These are phyloP conservation scores for Huso huso DNA, from an alignment of 2,797 vertebrate species.

Conservation along the genomic window DNA sequence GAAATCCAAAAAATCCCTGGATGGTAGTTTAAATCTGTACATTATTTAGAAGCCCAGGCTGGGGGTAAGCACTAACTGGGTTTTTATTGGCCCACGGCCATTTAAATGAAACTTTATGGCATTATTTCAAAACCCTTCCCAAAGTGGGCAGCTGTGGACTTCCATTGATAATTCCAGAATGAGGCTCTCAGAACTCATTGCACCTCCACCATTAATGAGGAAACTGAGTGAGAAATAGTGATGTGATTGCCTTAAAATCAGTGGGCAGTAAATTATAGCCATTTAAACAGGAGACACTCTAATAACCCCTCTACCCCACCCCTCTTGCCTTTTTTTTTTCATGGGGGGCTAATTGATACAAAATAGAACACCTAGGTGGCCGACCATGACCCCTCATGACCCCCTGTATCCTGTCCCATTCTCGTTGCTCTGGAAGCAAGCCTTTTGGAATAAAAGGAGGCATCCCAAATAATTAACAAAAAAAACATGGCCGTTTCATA, in stretches of 20 bases:
- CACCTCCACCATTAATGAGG: conserved; percentile 48
- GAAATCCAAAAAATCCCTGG: too few relatives aligned
- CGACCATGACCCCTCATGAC: conserved; percentile 76
- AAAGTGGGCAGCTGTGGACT: too few relatives aligned
- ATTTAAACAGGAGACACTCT: conserved; percentile 36
- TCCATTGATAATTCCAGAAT: too few relatives aligned
- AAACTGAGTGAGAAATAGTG: conserved; percentile 53
- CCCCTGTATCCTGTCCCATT: conserved; percentile 90
- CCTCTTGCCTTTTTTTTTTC: conserved; percentile 66
- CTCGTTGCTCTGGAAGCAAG: conserved; percentile 61
- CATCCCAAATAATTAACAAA: conserved; percentile 94
- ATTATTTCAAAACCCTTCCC: neutral
- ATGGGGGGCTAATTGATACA: conserved; percentile 30
- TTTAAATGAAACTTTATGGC: too few relatives aligned
- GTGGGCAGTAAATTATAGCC: conserved; percentile 61
- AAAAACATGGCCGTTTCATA: conserved; percentile 73
- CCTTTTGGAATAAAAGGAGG: conserved; percentile 51
- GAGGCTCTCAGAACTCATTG: conserved; percentile 56
- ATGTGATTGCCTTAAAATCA: conserved; percentile 52
- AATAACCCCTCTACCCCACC: neutral
- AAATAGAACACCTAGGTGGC: conserved; percentile 85
- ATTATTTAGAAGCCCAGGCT: too few relatives aligned
- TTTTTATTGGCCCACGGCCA: too few relatives aligned
- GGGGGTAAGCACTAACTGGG: too few relatives aligned
- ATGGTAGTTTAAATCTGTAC: too few relatives aligned